Base-by-base conservation (phyloP, 1,140 invertebrate genomes). In the Streblospio benedicti region DNA sequence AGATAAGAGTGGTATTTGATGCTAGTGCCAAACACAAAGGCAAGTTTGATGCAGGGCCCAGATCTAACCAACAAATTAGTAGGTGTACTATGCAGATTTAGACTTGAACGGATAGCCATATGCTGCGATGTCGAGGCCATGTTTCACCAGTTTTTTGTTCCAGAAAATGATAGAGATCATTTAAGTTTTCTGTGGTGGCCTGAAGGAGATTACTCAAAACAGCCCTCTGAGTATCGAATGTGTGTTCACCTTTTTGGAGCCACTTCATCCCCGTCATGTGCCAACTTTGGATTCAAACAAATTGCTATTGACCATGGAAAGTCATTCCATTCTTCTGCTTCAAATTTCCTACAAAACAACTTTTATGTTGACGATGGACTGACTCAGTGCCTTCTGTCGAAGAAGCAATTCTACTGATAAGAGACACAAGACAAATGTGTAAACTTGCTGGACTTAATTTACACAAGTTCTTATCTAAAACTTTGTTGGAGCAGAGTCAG, bases 1-100 rank as follows among this genome's bases (percentile, higher is more conserved):
- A 64, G 35, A 59, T 68, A n/a, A 27, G 64, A 54, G 55, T 65
- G 23, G 57, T 64, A 16, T 62, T 67, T 56, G 66, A 67, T 32
- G 59, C 56, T 57, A 50, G 45, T 6, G 61, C 61, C 6, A 38
- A 52, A 12, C 57, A 58, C 41, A 43, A 49, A 27, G 64, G 66
- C 20, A 30, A 53, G 3, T 64, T 50, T 65, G 18, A 33, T 65
- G 25, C 64, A 65, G 30, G 66, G 64, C 18, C 64, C 59, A 31
- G 61, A 67, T 43, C 38, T 64, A 3, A 62, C 47, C 4, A 65
- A 64, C 43, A 59, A 53, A 49, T 32, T 67, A 0, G 12, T 63
- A 25, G 65, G 62, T 5, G 62, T 65, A 1, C 35, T 65, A 6
- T n/a, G 23, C 6, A 35, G 62, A 33, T 65, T 64, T 43, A 28